Evolutionary conservation across 2,888 invertebrate genomes (phyloP), one percentile per base, ranked within the genome.

Genomic region (Subacronicta megacephala): DNA sequence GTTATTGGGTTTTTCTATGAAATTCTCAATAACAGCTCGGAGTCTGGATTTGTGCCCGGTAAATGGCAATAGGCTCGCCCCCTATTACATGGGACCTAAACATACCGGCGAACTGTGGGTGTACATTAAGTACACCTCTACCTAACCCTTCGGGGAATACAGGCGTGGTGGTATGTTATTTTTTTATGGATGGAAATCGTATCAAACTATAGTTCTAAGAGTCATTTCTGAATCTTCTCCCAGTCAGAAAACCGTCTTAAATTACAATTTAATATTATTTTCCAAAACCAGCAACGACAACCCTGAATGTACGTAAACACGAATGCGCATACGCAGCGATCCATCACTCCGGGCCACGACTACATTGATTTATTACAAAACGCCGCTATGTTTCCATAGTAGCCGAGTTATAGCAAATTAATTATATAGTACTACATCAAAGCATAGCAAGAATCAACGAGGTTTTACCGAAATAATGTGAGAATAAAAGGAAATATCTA

Each of bases 331-430:
- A 73, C 75, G 70, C 75, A 69, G 57, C 64, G 72, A 88, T 88
- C 82, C 75, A 88, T 88, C 87, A 88, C 71, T 49, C 55, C 72
- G 47, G 67, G 72, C 77, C 80, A 80, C 83, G 73, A 71, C 66
- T 65, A 62, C 65, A 67, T 75, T 86, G 84, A 87, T 88, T 85
- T 83, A 88, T 85, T 75, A 76, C 58, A 23, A 67, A 58, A 61
- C 45, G 53, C 73, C 70, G 67, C 70, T 55, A 72, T 64, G 60
- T 75, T 79, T 71, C 60, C 65, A 65, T 80, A 76, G 71, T 74
- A 77, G 77, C 69, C 62, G 37, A 64, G 43, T 77, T 82, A 78
- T 75, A 70, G 76, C 72, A 77, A 82, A 86, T 83, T 84, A 80
- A 85, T 86, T 81, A 75, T 59, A 50, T 0, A 31, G 20, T 50